Evolutionary conservation across 2,113 vertebrate species (phyloP).

Genomic region (Sorex araneus): DNA sequence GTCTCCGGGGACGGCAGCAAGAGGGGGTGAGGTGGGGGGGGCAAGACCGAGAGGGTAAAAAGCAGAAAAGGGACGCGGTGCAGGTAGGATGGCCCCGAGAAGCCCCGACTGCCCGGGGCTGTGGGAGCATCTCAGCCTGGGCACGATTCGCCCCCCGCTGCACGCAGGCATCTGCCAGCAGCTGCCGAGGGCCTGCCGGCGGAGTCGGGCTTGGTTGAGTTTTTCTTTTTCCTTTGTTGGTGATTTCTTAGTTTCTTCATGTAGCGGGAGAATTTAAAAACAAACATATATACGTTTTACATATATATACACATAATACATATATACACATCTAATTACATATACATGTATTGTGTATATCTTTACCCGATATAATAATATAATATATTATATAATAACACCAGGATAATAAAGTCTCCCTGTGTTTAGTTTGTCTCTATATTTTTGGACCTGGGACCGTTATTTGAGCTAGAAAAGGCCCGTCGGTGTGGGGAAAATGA

Average conservation of each 20-base stretch:
- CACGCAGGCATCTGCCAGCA: too few relatives aligned
- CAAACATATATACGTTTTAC: background rate
- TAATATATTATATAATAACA: background rate
- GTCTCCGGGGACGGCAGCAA: slow-evolving; percentile 83
- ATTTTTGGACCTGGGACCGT: slow-evolving; percentile 25
- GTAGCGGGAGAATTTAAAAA: slow-evolving; percentile 28
- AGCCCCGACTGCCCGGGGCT: slow-evolving; percentile 73
- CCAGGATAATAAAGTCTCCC: slow-evolving; percentile 25
- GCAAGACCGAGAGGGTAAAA: slow-evolving; percentile 78
- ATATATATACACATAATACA: background rate
- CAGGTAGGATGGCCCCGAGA: slow-evolving; percentile 84
- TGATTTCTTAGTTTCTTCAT: background rate
- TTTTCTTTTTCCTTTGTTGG: fast-evolving
- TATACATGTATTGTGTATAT: too few relatives aligned
- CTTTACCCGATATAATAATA: slow-evolving; percentile 10
- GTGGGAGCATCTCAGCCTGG: too few relatives aligned
- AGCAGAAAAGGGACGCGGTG: slow-evolving; percentile 87
- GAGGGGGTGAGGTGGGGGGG: slow-evolving; percentile 54
- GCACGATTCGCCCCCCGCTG: too few relatives aligned
- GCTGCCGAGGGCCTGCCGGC: background rate
- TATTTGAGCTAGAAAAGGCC: slow-evolving; percentile 53
- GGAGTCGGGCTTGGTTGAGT: background rate
- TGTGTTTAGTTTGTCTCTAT: slow-evolving; percentile 26
- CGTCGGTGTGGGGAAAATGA: slow-evolving; percentile 2
- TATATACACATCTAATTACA: too few relatives aligned